Base-by-base conservation (phyloP, 2,113 vertebrate genomes). In the Chamaea fasciata region DNA sequence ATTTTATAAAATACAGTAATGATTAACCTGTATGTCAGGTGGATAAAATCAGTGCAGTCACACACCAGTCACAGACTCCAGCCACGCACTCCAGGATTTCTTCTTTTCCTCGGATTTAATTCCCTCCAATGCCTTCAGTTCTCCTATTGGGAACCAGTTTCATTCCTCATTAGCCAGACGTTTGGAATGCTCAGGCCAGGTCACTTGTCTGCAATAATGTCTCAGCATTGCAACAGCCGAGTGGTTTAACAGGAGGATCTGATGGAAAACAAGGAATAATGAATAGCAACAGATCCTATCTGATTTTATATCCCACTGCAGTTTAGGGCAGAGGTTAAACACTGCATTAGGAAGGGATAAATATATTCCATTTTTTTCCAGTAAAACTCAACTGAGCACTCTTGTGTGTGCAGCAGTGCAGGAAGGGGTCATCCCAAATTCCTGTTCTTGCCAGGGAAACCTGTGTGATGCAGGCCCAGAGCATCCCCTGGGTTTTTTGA, bases 201-300 rank as follows among this genome's bases (percentile, higher is more conserved):
- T 81, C 89, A 81, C 44, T 89, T 14, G 20, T 64, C 83, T 96
- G 92, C 87, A 91, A 44, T 87, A 76, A 79, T 0, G 7, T 31
- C 82, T 87, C 83, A 53, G 65, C 50, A 46, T 73, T 96, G 91
- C 93, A 75, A 88, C 79, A 92, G 89, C 87, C n/a, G 42, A 5
- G 23, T 15, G 33, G 78, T 64, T 94, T 92, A 91, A 56, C 89
- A 75, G 53, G 52, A 81, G 50, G 52, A 94, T 79, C 90, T 89
- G 81, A 84, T 47, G 35, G 63, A 47, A 74, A 88, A 88, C 75
- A 92, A 67, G 31, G 37, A 84, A 39, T 37, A 53, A 41, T 30
- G 56, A 91, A 79, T 15, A 62, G 53, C 73, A 87, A 7, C 47
- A 83, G 86, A 85, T 79, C 50, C 19, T 53, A 82, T 91, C 92